These are phyloP conservation scores for Volucella zonaria DNA, from an alignment of 2,888 invertebrate genomes.

Conservation along the genomic window DNA sequence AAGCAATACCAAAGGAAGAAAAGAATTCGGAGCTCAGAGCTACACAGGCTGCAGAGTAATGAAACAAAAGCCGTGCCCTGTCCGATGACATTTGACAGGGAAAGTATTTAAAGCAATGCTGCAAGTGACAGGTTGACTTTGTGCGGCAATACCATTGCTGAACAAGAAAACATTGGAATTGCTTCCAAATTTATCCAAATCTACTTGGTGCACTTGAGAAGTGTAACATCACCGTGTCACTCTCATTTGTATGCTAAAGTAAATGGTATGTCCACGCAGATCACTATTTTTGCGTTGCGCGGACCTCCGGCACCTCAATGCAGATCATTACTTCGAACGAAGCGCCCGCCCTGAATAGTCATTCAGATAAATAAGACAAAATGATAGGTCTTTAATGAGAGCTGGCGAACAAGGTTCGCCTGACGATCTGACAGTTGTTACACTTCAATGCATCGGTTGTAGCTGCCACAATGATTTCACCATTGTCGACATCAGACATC, in stretches of 20 bases:
- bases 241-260: constrained; percentile 47
- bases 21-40: constrained; percentile 7
- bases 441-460: constrained; percentile 59
- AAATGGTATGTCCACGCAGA: constrained; percentile 54
- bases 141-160: background rate
- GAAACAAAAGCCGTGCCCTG: constrained; percentile 41
- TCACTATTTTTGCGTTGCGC: constrained; percentile 47
- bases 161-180: too few species aligned
- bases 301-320: constrained; percentile 42
- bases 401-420: constrained; percentile 45
- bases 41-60: constrained; percentile 36
- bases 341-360: constrained; percentile 57
- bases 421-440: constrained; percentile 62
- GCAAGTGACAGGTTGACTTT: constrained; percentile 50
- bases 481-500: constrained; percentile 12
- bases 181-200: background rate
- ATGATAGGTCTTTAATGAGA: constrained; percentile 68
- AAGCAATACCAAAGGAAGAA: background rate
- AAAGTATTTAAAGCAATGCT: constrained; percentile 26
- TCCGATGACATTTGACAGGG: constrained; percentile 50
- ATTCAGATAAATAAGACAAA: constrained; percentile 66
- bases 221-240: constrained; percentile 24
- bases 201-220: constrained; percentile 49
- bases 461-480: constrained; percentile 32
- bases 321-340: constrained; percentile 61